Conservation (phyloP, 2,888 invertebrate species). For the Crocallis elinguaria region DNA sequence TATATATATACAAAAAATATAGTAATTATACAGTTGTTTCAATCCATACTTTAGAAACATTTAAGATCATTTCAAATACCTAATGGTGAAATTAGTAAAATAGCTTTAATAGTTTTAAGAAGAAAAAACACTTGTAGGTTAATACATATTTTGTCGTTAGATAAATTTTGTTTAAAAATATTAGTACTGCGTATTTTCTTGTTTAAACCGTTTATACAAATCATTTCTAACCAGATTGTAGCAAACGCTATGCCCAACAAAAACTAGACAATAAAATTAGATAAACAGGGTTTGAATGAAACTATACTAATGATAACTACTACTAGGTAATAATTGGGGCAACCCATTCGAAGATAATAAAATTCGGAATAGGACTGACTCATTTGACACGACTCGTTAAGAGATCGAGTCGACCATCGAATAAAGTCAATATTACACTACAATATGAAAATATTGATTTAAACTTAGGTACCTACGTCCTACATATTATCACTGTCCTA, state of each 20-base stretch:
- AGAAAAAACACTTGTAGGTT: slow-evolving; percentile 41
- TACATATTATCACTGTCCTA: too few relatives aligned
- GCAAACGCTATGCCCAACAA: slow-evolving; percentile 68
- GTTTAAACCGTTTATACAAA: background rate
- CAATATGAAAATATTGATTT: too few relatives aligned
- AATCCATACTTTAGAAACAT: background rate
- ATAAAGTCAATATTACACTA: too few relatives aligned
- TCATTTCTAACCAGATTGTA: slow-evolving; percentile 31
- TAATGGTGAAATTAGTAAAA: slow-evolving; percentile 65
- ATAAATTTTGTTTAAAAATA: too few relatives aligned
- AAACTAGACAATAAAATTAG: slow-evolving; percentile 30
- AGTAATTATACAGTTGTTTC: background rate
- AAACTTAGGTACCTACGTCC: too few relatives aligned
- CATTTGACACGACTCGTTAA: too few relatives aligned
- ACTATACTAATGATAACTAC: background rate
- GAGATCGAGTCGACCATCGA: too few relatives aligned
- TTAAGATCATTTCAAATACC: background rate
- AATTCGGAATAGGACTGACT: too few relatives aligned
- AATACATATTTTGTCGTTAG: too few relatives aligned
- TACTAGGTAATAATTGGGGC: background rate
- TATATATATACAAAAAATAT: slow-evolving; percentile 37
- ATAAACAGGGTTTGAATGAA: slow-evolving; percentile 2
- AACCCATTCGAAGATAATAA: too few relatives aligned
- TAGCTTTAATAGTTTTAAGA: slow-evolving; percentile 81
- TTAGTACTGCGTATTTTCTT: slow-evolving; percentile 16